Conservation (phyloP, 2,113 vertebrate species). For the Mola mola region DNA sequence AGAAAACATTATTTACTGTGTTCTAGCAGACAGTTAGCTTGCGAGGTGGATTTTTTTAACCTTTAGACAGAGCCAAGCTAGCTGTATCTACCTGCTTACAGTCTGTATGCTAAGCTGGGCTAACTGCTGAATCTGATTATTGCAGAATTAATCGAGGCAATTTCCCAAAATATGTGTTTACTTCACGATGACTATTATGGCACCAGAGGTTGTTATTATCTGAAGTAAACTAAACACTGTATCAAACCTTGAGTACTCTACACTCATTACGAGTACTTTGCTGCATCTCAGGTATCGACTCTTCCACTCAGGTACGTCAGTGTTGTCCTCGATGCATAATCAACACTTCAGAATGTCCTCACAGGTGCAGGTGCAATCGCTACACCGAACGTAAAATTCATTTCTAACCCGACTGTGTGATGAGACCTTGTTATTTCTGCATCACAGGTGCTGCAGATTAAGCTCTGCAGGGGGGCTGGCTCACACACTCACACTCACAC, state of each 20-base stretch:
- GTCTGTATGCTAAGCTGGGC: no score
- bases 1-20: no score
- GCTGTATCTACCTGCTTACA: no score
- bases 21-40: no score
- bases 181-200: no score
- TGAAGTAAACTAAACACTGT: no score
- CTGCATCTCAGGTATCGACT: conserved; percentile 6
- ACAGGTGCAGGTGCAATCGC: conserved; percentile 5
- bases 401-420: conserved; percentile 15
- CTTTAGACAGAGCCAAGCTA: no score
- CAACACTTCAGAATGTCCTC: neutral
- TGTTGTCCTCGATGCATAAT: conserved; percentile 15
- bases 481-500: neutral
- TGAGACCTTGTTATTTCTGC: conserved; percentile 24
- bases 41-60: no score
- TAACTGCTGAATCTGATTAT: no score
- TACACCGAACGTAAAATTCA: conserved; percentile 5
- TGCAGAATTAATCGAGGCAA: no score
- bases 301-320: neutral
- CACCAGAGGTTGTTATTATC: no score
- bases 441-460: conserved; percentile 11
- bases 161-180: no score
- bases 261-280: conserved; percentile 7
- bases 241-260: conserved; percentile 2
- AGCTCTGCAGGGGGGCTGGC: neutral